Conservation (phyloP, 2,113 vertebrate species). For the Microcebus griseorufus region DNA sequence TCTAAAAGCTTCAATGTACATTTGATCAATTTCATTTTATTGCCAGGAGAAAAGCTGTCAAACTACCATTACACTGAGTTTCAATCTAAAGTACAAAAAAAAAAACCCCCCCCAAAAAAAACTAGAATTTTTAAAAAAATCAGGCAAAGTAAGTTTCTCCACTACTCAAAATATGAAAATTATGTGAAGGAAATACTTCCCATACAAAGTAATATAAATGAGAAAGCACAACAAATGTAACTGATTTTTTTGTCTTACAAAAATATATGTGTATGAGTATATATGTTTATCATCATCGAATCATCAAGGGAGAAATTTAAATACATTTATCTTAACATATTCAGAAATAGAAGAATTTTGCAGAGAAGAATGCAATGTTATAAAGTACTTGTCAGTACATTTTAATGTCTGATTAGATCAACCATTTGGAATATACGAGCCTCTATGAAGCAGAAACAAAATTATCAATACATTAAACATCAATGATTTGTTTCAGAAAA, state of each 20-base stretch:
- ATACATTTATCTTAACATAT: not conserved
- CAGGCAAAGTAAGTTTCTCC: constrained; percentile 57
- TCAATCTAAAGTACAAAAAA: constrained; percentile 67
- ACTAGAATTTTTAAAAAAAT: constrained; percentile 45
- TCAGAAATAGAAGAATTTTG: constrained; percentile 24
- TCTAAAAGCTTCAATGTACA: constrained; percentile 77
- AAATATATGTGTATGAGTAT: not conserved
- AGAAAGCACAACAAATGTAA: constrained; percentile 46
- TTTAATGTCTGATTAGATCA: not conserved
- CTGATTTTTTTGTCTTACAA: not conserved
- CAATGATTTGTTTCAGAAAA: constrained; percentile 22
- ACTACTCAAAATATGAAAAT: not conserved
- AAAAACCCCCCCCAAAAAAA: constrained; percentile 8
- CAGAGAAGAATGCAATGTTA: not conserved
- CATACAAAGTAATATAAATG: constrained; percentile 35
- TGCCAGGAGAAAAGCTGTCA: constrained; percentile 77
- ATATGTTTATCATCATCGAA: not conserved
- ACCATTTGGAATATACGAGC: not conserved
- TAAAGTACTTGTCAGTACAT: not conserved
- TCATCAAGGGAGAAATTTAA: constrained; percentile 37
- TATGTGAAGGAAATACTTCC: constrained; percentile 17
- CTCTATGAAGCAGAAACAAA: not conserved
- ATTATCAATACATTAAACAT: not conserved
- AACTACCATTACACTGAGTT: constrained; percentile 73
- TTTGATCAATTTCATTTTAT: constrained; percentile 83